Percentiles rank a stretch among this genome's conserved stretches.
Conservation (phyloP, 30 jellyfish, hydroid and myxozoan genomes). For the Aurelia aurita complex sp. Pacific region DNA sequence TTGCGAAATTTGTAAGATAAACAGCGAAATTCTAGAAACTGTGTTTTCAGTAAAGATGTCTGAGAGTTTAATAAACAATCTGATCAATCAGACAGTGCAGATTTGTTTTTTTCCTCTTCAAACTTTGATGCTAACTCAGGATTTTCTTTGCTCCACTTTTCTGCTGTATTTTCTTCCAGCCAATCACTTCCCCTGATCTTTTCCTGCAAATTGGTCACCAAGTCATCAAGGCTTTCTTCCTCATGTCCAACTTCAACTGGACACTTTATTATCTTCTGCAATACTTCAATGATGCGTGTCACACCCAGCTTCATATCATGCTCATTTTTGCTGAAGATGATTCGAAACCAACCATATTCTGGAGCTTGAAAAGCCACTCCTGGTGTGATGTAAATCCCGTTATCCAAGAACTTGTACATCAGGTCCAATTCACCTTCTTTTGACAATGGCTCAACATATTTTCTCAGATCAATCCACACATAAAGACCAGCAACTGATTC, state of each 20-base stretch:
- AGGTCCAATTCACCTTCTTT: slow-evolving; percentile 65
- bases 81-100: no score
- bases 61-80: no score
- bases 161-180: slow-evolving; percentile 83
- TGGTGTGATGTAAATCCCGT: slow-evolving; percentile 67
- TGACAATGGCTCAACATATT: slow-evolving; percentile 17
- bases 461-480: slow-evolving; percentile 71
- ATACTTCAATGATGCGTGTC: slow-evolving; percentile 26
- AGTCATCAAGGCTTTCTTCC: slow-evolving; percentile 45
- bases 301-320: slow-evolving; percentile 31
- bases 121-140: slow-evolving; percentile 75
- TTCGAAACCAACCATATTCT: slow-evolving; percentile 87
- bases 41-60: no score
- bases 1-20: no score
- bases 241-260: background rate
- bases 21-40: no score
- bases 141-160: slow-evolving; percentile 79
- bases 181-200: slow-evolving; percentile 64
- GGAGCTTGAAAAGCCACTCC: slow-evolving; percentile 65
- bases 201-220: slow-evolving; percentile 50
- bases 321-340: slow-evolving; percentile 39
- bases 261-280: background rate
- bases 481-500: slow-evolving; percentile 60
- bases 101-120: background rate
- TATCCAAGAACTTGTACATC: slow-evolving; percentile 48